phyloP scores from a whole-genome alignment of 2,888 invertebrate species.

The Apotomis turbidana region DNA sequence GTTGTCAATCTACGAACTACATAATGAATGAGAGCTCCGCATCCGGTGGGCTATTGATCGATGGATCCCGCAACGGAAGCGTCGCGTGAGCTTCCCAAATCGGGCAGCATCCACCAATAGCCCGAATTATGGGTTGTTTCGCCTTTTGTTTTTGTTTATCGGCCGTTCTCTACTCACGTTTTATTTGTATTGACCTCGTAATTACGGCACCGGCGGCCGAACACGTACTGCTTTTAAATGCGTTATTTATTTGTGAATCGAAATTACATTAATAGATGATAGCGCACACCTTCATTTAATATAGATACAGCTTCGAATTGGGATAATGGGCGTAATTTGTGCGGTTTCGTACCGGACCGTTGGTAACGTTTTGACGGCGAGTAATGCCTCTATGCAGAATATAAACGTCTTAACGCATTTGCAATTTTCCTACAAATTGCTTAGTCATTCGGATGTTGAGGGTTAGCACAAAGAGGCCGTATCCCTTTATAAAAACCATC shows the following conservation, averaged over 20 bases:
- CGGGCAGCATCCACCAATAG: conserved; percentile 69
- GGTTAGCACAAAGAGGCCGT: conserved; percentile 27
- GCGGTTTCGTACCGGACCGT: conserved; percentile 51
- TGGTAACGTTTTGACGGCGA: conserved; percentile 52
- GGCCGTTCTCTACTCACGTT: conserved; percentile 65
- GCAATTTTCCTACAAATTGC: conserved; percentile 68
- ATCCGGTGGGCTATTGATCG: conserved; percentile 65
- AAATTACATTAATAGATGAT: conserved; percentile 79
- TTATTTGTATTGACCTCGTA: conserved; percentile 82
- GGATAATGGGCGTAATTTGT: conserved; percentile 76
- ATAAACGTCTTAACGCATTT: conserved; percentile 55
- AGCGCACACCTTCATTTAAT: conserved; percentile 81
- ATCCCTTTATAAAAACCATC: neutral
- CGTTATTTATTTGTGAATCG: conserved; percentile 81
- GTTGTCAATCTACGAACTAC: conserved; percentile 55
- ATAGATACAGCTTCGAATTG: conserved; percentile 74
- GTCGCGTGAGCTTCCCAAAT: conserved; percentile 73
- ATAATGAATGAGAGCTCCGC: conserved; percentile 60
- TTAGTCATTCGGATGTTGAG: conserved; percentile 50
- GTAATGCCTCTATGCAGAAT: conserved; percentile 52
- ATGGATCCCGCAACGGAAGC: conserved; percentile 64
- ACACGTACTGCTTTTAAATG: conserved; percentile 77
- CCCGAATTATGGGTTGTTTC: conserved; percentile 79
- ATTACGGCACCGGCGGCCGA: conserved; percentile 68
- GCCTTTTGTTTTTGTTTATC: conserved; percentile 77